phyloP scores from a whole-genome alignment of 2,888 invertebrate genomes.

The Hirtodrosophila histrioides region DNA sequence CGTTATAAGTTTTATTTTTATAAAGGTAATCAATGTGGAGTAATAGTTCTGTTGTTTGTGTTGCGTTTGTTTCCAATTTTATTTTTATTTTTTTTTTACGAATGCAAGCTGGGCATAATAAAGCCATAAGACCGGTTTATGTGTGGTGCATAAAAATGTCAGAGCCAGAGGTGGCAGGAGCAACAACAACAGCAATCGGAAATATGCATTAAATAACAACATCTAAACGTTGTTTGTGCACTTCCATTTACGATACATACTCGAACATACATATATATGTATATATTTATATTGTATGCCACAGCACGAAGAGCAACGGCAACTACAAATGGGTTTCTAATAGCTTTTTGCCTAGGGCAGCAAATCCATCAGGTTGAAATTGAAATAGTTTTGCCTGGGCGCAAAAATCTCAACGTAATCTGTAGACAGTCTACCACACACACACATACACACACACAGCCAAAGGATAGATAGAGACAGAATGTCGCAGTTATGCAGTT shows the following conservation, averaged over 20 bases:
- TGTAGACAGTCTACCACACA: conserved; percentile 16
- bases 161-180: conserved; percentile 8
- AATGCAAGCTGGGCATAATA: background rate
- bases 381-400: conserved; percentile 54
- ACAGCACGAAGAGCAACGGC: conserved; percentile 11
- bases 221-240: conserved; percentile 12
- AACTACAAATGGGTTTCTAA: conserved; percentile 70
- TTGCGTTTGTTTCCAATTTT: background rate
- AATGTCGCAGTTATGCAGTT: conserved; percentile 39
- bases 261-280: conserved; percentile 4
- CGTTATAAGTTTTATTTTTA: conserved; percentile 7
- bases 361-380: conserved; percentile 69
- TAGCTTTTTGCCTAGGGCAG: conserved; percentile 60
- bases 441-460: background rate
- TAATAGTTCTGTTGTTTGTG: background rate
- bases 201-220: conserved; percentile 44
- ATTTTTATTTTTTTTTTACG: background rate
- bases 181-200: conserved; percentile 20
- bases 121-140: conserved; percentile 4
- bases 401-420: conserved; percentile 32
- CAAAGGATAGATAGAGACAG: background rate
- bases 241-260: background rate
- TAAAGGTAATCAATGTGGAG: conserved; percentile 6
- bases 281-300: conserved; percentile 36
- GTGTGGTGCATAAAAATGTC: conserved; percentile 10